Base-by-base conservation (phyloP, 2,888 invertebrate species). In the Nineta flava region DNA sequence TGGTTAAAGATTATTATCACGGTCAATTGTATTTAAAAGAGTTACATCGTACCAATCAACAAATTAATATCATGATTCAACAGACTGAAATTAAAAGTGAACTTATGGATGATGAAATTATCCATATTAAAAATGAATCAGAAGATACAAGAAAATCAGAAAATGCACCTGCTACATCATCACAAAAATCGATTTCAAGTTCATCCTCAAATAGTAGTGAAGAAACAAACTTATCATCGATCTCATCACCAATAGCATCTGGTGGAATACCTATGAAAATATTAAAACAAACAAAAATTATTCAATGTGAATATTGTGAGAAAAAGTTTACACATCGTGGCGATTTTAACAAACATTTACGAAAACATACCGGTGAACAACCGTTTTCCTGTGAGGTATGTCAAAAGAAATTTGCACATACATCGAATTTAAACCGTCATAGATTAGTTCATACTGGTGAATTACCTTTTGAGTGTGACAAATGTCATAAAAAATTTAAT, bases 341-440 rank as follows among this genome's bases (percentile, higher is more conserved):
- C 2, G 66, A 67, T 55, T 60, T 60, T 49, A 66, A 64, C 49
- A 67, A 67, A 55, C 66, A 67, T 52, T 48, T 62, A 17, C 53
- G 66, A 32, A 65, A 57, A 46, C 66, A 67, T 51, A 66, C 65
- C 1, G 64, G 63, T 26, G 66, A 65, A 52, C 61, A 62, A 47
- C 66, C 66, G 1, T 67, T 59, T 52, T 49, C 54, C 13, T 67
- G 66, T 53, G 47, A 55, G 5, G 55, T 59, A 26, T 67, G 66
- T 52, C 53, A 58, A 3, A 60, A 59, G 49, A 61, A 57, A 50
- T 67, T 67, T 54, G 60, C 63, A 1, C 62, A 65, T 50, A 64
- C 82, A 52, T 83, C 82, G 53, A 85, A 84, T 42, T 66, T 87
- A 57, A 83, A 83, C 59, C 73, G 85, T 46, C 87, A 87, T 66